Percentiles rank a stretch among this genome's conserved stretches.
These are phyloP conservation scores for Catocala fraxini DNA, from an alignment of 2,888 invertebrate genomes.

Conservation along the genomic window DNA sequence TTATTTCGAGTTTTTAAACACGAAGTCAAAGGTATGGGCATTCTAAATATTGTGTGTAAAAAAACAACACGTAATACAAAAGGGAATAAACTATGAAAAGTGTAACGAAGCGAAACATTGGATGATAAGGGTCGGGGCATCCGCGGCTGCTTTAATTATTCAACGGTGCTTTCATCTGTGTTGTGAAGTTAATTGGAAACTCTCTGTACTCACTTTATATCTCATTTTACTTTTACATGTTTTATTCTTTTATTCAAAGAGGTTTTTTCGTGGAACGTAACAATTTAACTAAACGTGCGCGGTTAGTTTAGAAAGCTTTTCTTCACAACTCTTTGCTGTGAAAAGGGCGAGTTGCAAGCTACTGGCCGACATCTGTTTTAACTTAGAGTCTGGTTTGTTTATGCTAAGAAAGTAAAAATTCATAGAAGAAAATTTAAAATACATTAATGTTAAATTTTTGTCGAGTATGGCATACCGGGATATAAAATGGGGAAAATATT, in stretches of 20 bases:
- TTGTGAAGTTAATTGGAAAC: constrained; percentile 74
- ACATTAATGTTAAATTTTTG: no score
- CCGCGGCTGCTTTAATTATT: constrained; percentile 74
- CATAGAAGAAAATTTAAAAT: no score
- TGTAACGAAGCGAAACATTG: constrained; percentile 70
- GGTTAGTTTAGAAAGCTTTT: constrained; percentile 19
- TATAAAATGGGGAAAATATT: no score
- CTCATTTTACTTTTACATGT: constrained; percentile 62
- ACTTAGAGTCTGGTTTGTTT: no score
- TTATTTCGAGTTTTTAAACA: constrained; percentile 33
- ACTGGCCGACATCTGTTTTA: no score
- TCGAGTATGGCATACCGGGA: no score
- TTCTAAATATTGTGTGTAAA: constrained; percentile 32
- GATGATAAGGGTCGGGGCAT: constrained; percentile 72
- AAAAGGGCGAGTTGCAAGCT: neutral
- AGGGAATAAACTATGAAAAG: constrained; percentile 68
- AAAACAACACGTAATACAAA: constrained; percentile 49
- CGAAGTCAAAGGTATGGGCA: constrained; percentile 20
- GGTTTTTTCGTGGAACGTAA: constrained; percentile 35
- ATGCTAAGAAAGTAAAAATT: no score
- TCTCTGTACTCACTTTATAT: constrained; percentile 62
- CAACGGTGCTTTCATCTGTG: constrained; percentile 72
- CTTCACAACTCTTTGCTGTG: constrained; percentile 7
- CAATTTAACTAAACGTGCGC: constrained; percentile 22
- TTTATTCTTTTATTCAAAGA: constrained; percentile 65